Evolutionary conservation across 2,888 invertebrate genomes (phyloP), one percentile per base, ranked within the genome.

Genomic region (Lycia hirtaria): DNA sequence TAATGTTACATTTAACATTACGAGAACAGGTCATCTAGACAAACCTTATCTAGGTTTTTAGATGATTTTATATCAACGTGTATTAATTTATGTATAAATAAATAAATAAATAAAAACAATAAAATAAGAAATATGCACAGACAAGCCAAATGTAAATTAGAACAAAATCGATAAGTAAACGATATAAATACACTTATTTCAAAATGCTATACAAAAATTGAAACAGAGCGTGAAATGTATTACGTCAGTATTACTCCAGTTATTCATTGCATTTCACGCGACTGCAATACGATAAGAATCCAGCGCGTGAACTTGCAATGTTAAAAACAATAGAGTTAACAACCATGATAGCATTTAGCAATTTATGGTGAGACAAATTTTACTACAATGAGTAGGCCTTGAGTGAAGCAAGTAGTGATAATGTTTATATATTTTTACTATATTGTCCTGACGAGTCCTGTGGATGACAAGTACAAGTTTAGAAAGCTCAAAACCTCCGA

Each of bases 241-340:
- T 66, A 71, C 60, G 61, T 51, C 56, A 65, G 52, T 65, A 67
- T 56, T 53, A 68, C 65, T 72, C 52, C 60, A 64, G 68, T 70
- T 67, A 68, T 64, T 68, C 52, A 65, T 58, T 64, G 60, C 54
- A 62, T 55, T 19, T 41, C 61, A 66, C 62, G 55, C 52, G 57
- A 51, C 51, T 52, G 55, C 49, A 48, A 67, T 62, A 48, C 56
- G 62, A 72, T 73, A 65, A 60, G 60, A 49, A 69, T 57, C 60
- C 38, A 65, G 58, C 62, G 69, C 64, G 71, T 72, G 63, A 71
- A 66, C 64, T 62, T 56, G 47, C 38, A 52, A 53, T 49, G 43
- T 50, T 49, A 52, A 43, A 53, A 60, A 65, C 57, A 65, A 57
- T 53, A 55, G 52, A 59, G 47, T 19, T 15, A 44, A 24, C 38